Evolutionary conservation across 2,888 invertebrate genomes (phyloP).

Genomic region (Scrobipalpa atriplicella): DNA sequence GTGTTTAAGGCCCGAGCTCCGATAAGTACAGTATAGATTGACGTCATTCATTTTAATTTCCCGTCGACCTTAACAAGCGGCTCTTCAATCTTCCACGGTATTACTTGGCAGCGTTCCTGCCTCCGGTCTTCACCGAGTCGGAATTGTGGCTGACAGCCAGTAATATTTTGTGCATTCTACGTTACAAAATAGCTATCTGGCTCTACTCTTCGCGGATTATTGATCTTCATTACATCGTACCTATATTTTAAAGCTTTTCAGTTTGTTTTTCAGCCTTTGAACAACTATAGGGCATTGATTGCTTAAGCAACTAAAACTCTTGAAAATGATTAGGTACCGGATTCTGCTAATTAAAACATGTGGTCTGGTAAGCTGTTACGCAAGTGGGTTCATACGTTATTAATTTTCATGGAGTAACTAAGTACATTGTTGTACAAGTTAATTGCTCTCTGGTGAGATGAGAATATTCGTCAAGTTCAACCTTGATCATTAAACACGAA

Average conservation of each 20-base stretch:
- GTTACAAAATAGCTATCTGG: conserved; percentile 42
- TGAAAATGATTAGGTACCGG: neutral
- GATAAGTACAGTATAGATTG: conserved; percentile 20
- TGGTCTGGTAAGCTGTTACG: neutral
- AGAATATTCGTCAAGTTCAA: neutral
- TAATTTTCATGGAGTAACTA: conserved; percentile 16
- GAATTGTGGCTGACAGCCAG: conserved; percentile 66
- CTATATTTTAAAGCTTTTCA: conserved; percentile 33
- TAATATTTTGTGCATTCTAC: conserved; percentile 58
- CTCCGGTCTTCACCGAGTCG: conserved; percentile 54
- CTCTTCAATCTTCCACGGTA: conserved; percentile 61
- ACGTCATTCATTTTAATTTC: conserved; percentile 47
- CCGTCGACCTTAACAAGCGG: conserved; percentile 58
- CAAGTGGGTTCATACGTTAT: conserved; percentile 7
- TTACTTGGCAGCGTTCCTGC: conserved; percentile 69
- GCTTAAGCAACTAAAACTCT: neutral
- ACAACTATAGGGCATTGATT: too few relatives aligned
- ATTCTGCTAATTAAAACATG: conserved; percentile 5
- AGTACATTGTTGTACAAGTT: conserved; percentile 11
- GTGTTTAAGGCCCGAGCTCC: neutral
- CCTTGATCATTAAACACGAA: neutral
- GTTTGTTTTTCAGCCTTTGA: too few relatives aligned
- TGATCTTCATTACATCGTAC: conserved; percentile 42
- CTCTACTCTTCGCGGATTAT: conserved; percentile 45
- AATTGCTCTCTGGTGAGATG: conserved; percentile 5